A percentile compares a stretch with the other conserved stretches of the same genome.
Evolutionary conservation across 2,888 invertebrate species (phyloP).

Genomic region (Amphipoea lucens): DNA sequence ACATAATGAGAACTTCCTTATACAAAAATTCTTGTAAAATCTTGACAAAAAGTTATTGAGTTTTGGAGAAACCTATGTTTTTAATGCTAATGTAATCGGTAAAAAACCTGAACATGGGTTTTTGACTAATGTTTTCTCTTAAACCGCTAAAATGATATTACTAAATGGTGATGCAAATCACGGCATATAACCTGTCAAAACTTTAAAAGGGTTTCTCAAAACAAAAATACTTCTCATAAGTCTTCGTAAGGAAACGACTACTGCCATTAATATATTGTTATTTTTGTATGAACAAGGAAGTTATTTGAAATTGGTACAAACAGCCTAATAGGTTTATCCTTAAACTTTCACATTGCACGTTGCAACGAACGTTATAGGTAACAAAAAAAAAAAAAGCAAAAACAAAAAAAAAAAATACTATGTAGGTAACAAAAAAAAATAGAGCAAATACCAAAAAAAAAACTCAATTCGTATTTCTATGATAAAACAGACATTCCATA

Average conservation of each 20-base stretch:
- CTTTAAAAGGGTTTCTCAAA: conserved; percentile 7
- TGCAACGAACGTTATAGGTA: not conserved
- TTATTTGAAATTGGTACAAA: not conserved
- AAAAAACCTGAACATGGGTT: conserved; percentile 9
- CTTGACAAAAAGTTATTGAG: not conserved
- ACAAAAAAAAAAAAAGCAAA: not conserved
- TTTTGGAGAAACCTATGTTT: conserved; percentile 39
- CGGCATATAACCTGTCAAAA: conserved; percentile 27
- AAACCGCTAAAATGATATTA: not conserved
- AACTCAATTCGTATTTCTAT: not conserved
- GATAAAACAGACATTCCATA: not conserved
- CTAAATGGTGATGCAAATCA: conserved; percentile 15
- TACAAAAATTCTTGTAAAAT: not conserved
- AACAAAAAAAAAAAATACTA: not conserved
- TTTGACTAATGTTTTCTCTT: not conserved
- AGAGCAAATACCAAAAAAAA: not conserved
- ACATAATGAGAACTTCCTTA: not conserved
- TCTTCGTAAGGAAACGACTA: not conserved
- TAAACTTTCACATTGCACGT: conserved; percentile 21
- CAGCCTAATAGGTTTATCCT: not conserved
- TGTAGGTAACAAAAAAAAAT: not conserved
- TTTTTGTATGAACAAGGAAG: not conserved
- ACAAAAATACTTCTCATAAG: not conserved
- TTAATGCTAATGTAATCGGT: conserved; percentile 2
- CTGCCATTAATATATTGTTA: not conserved